Conservation (phyloP, 1,140 invertebrate species). For the Bombyx mandarina region DNA sequence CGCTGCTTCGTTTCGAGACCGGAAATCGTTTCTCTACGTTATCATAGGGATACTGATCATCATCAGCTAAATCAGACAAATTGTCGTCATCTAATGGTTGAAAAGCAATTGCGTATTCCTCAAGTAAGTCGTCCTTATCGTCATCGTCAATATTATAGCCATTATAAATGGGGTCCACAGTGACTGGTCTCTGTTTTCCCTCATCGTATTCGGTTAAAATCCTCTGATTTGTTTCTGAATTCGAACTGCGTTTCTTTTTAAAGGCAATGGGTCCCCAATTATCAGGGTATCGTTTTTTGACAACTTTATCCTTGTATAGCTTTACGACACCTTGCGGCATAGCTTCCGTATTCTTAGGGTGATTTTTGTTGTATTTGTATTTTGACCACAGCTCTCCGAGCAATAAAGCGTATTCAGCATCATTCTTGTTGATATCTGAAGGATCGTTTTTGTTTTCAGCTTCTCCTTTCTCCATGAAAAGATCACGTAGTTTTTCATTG, state of each 20-base stretch:
- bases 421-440: constrained; percentile 45
- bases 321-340: constrained; percentile 54
- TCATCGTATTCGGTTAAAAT: constrained; percentile 39
- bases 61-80: constrained; percentile 52
- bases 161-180: constrained; percentile 53
- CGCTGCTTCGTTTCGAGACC: constrained; percentile 75
- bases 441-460: constrained; percentile 47
- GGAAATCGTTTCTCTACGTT: constrained; percentile 73
- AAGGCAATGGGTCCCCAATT: constrained; percentile 68
- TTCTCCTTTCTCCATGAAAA: constrained; percentile 71
- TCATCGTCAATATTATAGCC: constrained; percentile 49
- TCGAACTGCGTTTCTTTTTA: constrained; percentile 64
- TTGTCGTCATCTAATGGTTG: constrained; percentile 70
- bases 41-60: constrained; percentile 58
- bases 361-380: constrained; percentile 70
- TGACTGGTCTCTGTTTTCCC: constrained; percentile 45
- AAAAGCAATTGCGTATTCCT: constrained; percentile 71
- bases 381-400: constrained; percentile 74
- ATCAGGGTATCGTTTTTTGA: constrained; percentile 57
- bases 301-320: constrained; percentile 61
- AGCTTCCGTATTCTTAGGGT: constrained; percentile 32
- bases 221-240: constrained; percentile 36
- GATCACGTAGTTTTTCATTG: constrained; percentile 70
- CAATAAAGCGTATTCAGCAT: constrained; percentile 70
- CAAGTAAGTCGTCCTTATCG: constrained; percentile 61